phyloP scores from a whole-genome alignment of 2,888 invertebrate genomes.

The Electrophaes corylata region DNA sequence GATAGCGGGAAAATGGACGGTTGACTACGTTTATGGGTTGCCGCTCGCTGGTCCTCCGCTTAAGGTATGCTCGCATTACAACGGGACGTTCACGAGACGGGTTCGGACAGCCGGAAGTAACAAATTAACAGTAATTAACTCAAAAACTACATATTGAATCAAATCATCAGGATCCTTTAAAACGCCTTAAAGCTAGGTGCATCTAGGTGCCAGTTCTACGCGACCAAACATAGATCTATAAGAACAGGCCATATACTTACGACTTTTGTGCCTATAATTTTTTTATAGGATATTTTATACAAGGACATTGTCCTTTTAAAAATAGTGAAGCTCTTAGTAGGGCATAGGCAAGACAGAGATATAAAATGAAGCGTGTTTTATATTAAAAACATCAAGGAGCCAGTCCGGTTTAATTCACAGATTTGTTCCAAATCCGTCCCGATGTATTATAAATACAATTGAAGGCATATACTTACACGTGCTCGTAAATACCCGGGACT shows the following conservation, averaged over 20 bases:
- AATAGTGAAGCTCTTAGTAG: no score
- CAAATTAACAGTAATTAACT: neutral
- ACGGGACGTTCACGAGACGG: constrained; percentile 22
- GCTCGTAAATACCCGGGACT: constrained; percentile 65
- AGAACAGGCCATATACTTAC: no score
- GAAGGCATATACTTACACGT: constrained; percentile 66
- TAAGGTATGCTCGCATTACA: constrained; percentile 56
- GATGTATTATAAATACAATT: constrained; percentile 43
- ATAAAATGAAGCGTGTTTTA: no score
- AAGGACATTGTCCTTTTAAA: no score
- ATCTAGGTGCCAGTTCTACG: no score
- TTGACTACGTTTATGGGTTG: constrained; percentile 82
- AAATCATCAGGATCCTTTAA: neutral
- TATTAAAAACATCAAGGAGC: neutral
- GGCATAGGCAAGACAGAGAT: no score
- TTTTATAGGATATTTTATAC: no score
- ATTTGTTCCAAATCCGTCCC: constrained; percentile 4
- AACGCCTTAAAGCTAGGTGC: no score
- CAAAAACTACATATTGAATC: neutral
- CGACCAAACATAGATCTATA: no score
- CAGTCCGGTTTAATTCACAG: neutral
- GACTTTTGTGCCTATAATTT: no score
- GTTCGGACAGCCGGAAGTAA: neutral
- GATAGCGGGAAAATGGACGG: constrained; percentile 82
- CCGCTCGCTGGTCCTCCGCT: constrained; percentile 67